Base-by-base conservation (phyloP, 2,113 vertebrate genomes). In the Jaculus jaculus region DNA sequence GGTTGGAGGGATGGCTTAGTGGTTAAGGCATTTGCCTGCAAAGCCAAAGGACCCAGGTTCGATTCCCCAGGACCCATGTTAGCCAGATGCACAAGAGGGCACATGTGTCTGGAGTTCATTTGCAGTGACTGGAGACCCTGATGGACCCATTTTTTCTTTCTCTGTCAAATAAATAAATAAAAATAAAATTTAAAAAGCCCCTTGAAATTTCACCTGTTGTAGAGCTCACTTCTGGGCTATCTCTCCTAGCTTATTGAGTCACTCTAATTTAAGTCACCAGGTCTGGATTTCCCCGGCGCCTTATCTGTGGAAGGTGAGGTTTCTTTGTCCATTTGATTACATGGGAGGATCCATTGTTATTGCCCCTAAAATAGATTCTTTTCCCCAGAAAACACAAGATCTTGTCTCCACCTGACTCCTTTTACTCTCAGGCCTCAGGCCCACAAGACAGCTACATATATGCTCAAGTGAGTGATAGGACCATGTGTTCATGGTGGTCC, bases 281-380 rank as follows among this genome's bases (percentile, higher is more conserved):
- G 90, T 92, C 37, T 0, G 77, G 63, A 12, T 54, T 54, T 54
- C 54, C 54, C 11, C 7, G n/a, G 42, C 8, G 47, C 24, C 96
- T 97, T 98, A 98, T 97, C 96, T 97, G 71, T 74, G 95, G 93
- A 72, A 96, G 54, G 63, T 93, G 89, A 91, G 96, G 93, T 69
- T 97, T 94, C 94, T 97, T 96, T 92, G 94, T 92, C 95, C 54
- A 54, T 5, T 42, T 94, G 95, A 97, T 97, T 96, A 95, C 74
- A 77, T 96, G 92, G 95, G 95, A 96, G 96, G 95, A 95, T 79
- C 15, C 92, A 39, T 96, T 86, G 72, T 96, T 90, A 97, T 68
- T 94, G 85, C 96, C 96, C 83, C 83, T 95, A 81, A 93, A 90
- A 79, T 68, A 77, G 94, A 97, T 96, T 93, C 87, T 96, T 97